Base-by-base conservation (phyloP, 2,797 vertebrate genomes). In the Pteronotus mesoamericanus region DNA sequence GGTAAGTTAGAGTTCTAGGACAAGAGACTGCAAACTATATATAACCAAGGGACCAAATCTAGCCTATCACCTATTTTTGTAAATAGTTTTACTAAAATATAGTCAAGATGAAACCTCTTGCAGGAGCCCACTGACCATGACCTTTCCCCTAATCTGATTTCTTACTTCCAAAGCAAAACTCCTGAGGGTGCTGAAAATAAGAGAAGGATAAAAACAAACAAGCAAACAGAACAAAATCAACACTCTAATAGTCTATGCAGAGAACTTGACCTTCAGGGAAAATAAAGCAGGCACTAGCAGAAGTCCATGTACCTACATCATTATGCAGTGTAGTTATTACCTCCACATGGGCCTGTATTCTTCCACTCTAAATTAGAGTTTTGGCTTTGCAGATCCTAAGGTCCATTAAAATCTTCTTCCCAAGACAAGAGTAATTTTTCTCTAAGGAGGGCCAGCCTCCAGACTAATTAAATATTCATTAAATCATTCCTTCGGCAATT, bases 371-470 rank as follows among this genome's bases (percentile, higher is more conserved):
- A 37, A 53, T 14, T 37, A 72, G 53, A 29, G 34, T 77, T 86
- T 68, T 66, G 66, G 61, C 61, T 93, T 77, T 83, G 61, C 24
- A 85, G 22, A 86, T 86, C 66, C 66, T 57, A 64, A 96, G 21
- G n/a, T 18, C 69, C 92, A 64, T 91, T 91, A 94, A 89, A 44
- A 85, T 92, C 53, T 82, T 74, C 61, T 68, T 75, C 61, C 55
- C 48, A 84, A 94, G 42, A 78, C 22, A 51, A 88, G 78, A 66
- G 9, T 46, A 72, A 78, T 94, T 89, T 82, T 94, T 89, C 55
- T 86, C 37, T 82, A 86, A 51, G 83, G 87, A 94, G 71, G 1
- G 0, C 51, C 12, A 80, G 75, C n/a, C 59, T 94, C 37, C 44
- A 19, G 34, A 59, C 2, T 42, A 44, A 48, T 86, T 51, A 89